Base-by-base conservation (phyloP, 1,140 invertebrate species). In the Mycetomoellerius zeteki region DNA sequence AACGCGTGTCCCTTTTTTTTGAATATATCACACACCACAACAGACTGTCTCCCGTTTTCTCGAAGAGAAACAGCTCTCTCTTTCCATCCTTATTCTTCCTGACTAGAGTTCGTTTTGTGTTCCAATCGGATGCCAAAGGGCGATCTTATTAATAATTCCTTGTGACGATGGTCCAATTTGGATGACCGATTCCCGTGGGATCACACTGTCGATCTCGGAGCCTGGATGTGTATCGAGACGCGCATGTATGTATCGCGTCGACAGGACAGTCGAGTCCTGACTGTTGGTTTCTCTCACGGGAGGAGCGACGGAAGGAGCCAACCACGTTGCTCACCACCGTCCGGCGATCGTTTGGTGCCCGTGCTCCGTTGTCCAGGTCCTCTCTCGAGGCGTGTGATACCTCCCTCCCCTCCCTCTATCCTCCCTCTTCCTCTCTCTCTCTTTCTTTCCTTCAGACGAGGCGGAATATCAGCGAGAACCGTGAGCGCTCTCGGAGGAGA, bases 261-360 rank as follows among this genome's bases (percentile, higher is more conserved):
- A 86, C 92, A 92, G 93, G 91, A 93, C 92, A 92, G 93, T 88
- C 91, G 92, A 89, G 91, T 94, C 92, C 93, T 94, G 91, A 94
- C 92, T 94, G 93, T 72, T 77, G 21, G 47, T 80, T 33, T 56
- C 62, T 78, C 82, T 78, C 56, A 71, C 75, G 62, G 81, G 62
- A 60, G 89, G 90, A 90, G 65, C 65, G 89, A 84, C 85, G 85
- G 89, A 90, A 90, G 86, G 89, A 90, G 89, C 73, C 19, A 85
- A 90, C 52, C 89, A 91, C 89, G 89, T 91, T 88, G 89, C 89
- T 90, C 76, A 88, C 86, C 89, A 90, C 89, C 89, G 89, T 90
- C 89, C 89, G 86, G 82, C 86, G 86, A 90, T 90, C 89, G 89
- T 90, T 90, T 90, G 89, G 88, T 65, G 81, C 84, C 85, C 78